Evolutionary conservation across 2,113 vertebrate species (phyloP), one percentile per base, ranked within the genome.

Genomic region (Dicaeum eximium): DNA sequence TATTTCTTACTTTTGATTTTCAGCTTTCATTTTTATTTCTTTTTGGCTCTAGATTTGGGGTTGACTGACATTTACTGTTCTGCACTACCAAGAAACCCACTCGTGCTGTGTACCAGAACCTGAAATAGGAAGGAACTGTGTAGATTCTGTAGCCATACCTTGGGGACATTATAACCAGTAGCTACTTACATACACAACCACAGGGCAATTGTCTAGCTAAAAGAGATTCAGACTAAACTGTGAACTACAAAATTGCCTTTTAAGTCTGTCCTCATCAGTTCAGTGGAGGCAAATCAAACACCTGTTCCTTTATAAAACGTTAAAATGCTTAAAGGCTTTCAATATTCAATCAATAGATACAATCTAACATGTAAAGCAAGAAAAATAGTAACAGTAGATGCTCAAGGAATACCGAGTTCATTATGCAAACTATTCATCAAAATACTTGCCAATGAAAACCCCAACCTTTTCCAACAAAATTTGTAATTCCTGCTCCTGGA

Each of bases 391-490:
- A 81, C 51, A 44, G 8, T 67, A 81, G 54, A 53, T 87, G 53
- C n/a, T 79, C 37, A 61, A 92, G 24, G 21, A 89, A 30, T 71
- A 77, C 9, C 33, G 58, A 40, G 13, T 80, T 51, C 22, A 47
- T 78, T 89, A 87, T 70, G 51, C 42, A 93, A 80, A 82, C 58
- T 77, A n/a, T 85, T 91, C 62, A 61, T 93, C 78, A 85, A 92
- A 95, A 90, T 51, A 80, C 54, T 91, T 79, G 78, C 42, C 71
- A 92, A 93, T 88, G 54, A 83, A 93, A 91, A 92, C 88, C 54
- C 38, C 75, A 88, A 15, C 12, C 54, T 93, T 95, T 75, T 90
- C 65, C 71, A 69, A 77, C 4, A 81, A 50, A 91, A 95, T 91
- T 82, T 93, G 33, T 73, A 90, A 78, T 87, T 94, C 37, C 48